Evolutionary conservation across 92 coral and sea anemone genomes (phyloP).

Genomic region (Plumapathes pennacea): DNA sequence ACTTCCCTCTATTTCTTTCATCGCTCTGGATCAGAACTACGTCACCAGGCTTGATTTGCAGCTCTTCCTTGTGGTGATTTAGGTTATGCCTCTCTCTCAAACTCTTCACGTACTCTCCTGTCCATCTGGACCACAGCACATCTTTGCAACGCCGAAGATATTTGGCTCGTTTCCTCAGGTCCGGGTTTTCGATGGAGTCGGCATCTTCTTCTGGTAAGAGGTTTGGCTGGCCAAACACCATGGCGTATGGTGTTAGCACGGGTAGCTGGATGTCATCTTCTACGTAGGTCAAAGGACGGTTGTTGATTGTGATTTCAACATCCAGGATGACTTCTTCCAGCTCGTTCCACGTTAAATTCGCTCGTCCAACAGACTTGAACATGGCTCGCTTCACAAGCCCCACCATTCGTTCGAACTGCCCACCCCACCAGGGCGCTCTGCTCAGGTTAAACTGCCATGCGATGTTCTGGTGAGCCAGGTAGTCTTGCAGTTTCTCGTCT

Average conservation of each 20-base stretch:
- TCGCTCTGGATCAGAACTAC: conserved; percentile 29
- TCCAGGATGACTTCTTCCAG: conserved; percentile 44
- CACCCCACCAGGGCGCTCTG: conserved; percentile 59
- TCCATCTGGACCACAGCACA: conserved; percentile 42
- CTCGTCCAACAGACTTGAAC: conserved; percentile 40
- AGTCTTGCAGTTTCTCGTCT: conserved; percentile 27
- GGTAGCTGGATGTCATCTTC: conserved; percentile 52
- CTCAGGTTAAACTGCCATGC: conserved; percentile 45
- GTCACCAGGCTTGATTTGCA: conserved; percentile 29
- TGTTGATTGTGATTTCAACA: conserved; percentile 43
- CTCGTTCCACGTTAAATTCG: conserved; percentile 36
- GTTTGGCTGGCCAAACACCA: conserved; percentile 31
- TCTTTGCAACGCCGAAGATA: conserved; percentile 39
- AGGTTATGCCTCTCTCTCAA: conserved; percentile 49
- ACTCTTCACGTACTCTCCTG: conserved; percentile 18
- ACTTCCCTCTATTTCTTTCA: conserved; percentile 32
- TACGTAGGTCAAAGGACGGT: conserved; percentile 41
- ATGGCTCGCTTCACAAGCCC: conserved; percentile 36
- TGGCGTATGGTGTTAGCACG: conserved; percentile 31
- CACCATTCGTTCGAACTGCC: conserved; percentile 47
- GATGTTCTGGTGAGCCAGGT: conserved; percentile 47
- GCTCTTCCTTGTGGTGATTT: conserved; percentile 9
- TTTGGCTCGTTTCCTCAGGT: conserved; percentile 26
- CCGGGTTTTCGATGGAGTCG: conserved; percentile 15
- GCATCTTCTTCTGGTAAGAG: conserved; percentile 28